phyloP scores from a whole-genome alignment of 2,888 invertebrate genomes.

The Gryllus longicercus region DNA sequence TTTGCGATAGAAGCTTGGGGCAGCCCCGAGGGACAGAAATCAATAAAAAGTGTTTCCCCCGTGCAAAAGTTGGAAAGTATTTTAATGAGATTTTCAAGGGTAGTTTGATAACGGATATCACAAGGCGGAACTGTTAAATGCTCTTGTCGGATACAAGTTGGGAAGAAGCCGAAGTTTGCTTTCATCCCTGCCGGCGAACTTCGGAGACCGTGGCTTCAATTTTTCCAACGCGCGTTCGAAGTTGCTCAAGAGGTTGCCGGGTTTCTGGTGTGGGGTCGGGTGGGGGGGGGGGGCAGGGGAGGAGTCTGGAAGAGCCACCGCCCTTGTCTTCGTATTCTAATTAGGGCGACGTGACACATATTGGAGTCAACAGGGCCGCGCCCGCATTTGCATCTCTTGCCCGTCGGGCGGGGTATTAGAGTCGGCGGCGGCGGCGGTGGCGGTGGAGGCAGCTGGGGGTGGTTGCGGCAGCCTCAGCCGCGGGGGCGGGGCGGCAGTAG shows the following conservation, averaged over 20 bases:
- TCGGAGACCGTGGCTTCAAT: not conserved
- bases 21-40: not conserved
- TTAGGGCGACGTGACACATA: conserved; percentile 7
- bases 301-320: not conserved
- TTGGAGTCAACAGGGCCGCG: not conserved
- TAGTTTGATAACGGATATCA: conserved; percentile 17
- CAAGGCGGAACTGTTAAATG: conserved; percentile 17
- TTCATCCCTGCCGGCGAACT: not conserved
- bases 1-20: no score
- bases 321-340: conserved; percentile 3
- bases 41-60: not conserved
- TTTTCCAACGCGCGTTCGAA: not conserved
- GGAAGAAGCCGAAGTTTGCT: conserved; percentile 17
- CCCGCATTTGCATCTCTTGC: conserved; percentile 3
- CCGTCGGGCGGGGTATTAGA: not conserved
- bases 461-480: no score
- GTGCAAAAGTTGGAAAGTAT: conserved; percentile 2
- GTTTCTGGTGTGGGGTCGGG: not conserved
- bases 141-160: conserved; percentile 10
- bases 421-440: not conserved
- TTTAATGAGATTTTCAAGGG: conserved; percentile 17
- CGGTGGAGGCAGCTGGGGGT: no score
- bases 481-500: no score
- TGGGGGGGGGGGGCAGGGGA: not conserved
- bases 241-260: not conserved